phyloP scores from a whole-genome alignment of 2,888 invertebrate genomes.

The Chelonus formosanus region DNA sequence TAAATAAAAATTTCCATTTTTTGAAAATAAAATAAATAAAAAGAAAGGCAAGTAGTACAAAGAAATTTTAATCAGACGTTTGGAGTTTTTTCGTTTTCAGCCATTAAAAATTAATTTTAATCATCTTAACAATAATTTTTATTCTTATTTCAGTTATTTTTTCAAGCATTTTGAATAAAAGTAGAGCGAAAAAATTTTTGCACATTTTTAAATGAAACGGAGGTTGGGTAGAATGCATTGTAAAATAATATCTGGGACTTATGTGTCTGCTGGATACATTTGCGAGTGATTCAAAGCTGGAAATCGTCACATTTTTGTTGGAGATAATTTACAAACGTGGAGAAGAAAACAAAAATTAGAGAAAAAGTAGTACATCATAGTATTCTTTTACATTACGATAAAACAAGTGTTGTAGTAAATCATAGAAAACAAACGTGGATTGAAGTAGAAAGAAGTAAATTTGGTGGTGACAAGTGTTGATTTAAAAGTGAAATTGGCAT shows the following conservation, averaged over 20 bases:
- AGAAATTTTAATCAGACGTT: no score
- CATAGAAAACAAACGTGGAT: neutral
- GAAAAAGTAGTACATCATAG: neutral
- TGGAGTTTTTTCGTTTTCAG: no score
- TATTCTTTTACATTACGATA: slow-evolving; percentile 6
- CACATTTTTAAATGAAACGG: neutral
- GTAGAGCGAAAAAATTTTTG: neutral
- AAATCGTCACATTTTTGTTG: neutral
- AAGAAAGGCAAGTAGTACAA: no score
- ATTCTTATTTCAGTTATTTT: no score
- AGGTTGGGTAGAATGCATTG: neutral
- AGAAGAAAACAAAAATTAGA: neutral
- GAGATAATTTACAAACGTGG: neutral
- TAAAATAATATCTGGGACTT: neutral
- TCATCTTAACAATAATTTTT: neutral
- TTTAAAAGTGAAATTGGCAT: slow-evolving; percentile 40
- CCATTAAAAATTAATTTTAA: no score
- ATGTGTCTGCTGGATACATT: slow-evolving; percentile 8
- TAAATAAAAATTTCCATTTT: no score
- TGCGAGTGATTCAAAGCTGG: slow-evolving; percentile 7
- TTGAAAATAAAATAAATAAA: no score
- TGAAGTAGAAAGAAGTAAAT: slow-evolving; percentile 6
- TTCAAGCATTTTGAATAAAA: no score
- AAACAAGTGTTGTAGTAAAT: neutral
- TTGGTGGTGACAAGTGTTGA: slow-evolving; percentile 17